A percentile compares a stretch with the other conserved stretches of the same genome.
Conservation (phyloP, 1,140 invertebrate species). For the Drepana arcuata region DNA sequence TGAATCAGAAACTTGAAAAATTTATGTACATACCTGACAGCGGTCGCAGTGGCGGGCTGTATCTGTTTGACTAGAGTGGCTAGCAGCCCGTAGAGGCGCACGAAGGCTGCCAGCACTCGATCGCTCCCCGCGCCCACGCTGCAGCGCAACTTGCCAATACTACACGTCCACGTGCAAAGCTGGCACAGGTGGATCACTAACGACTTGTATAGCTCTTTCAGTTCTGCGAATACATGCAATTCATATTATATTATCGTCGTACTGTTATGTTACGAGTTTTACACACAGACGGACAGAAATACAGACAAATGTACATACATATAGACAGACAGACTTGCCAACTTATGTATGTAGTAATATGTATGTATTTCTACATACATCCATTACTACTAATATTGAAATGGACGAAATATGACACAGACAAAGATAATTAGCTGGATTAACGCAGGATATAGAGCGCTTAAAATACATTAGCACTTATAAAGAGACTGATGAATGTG, state of each 20-base stretch:
- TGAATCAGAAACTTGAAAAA: neutral
- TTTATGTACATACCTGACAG: slow-evolving; percentile 7
- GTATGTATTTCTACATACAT: too few relatives aligned
- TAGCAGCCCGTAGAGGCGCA: slow-evolving; percentile 32
- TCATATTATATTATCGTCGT: neutral
- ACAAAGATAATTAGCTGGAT: too few relatives aligned
- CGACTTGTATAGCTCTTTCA: slow-evolving; percentile 30
- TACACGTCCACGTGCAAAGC: slow-evolving; percentile 15
- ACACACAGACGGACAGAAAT: too few relatives aligned
- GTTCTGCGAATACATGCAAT: slow-evolving; percentile 22
- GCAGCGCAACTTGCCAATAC: slow-evolving; percentile 21
- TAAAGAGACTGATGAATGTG: too few relatives aligned
- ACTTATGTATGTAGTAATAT: too few relatives aligned
- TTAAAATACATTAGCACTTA: too few relatives aligned
- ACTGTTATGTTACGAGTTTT: neutral
- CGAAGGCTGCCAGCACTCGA: slow-evolving; percentile 18
- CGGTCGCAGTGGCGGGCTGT: slow-evolving; percentile 7
- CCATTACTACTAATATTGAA: neutral
- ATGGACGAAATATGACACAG: neutral
- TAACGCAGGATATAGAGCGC: too few relatives aligned
- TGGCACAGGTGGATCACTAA: slow-evolving; percentile 34
- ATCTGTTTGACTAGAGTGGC: slow-evolving; percentile 23
- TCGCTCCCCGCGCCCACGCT: slow-evolving; percentile 25
- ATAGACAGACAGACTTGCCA: too few relatives aligned
- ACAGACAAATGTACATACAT: too few relatives aligned